phyloP scores from a whole-genome alignment of 2,797 vertebrate genomes.

The Nasua narica region DNA sequence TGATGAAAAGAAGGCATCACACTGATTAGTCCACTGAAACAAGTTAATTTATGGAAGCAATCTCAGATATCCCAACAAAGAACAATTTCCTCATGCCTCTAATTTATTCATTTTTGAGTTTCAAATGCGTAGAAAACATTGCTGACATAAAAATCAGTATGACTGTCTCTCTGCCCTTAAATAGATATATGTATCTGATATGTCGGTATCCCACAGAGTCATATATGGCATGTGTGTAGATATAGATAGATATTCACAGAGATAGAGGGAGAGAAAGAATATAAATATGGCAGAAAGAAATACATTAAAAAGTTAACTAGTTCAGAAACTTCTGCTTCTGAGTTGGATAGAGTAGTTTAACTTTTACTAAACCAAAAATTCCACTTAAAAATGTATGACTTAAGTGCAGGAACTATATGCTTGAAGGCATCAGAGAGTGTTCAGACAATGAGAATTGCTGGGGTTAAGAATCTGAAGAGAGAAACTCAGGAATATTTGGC shows the following conservation, averaged over 20 bases:
- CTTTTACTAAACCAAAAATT: not conserved
- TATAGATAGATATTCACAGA: not conserved
- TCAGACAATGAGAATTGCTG: not conserved
- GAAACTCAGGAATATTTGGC: not conserved
- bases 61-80: not conserved
- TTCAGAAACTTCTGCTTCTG: not conserved
- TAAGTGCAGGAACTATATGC: not conserved
- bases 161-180: not conserved
- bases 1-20: not conserved
- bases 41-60: not conserved
- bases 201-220: not conserved
- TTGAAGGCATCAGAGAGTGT: not conserved
- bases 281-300: not conserved
- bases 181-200: not conserved
- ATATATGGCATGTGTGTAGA: fast-evolving
- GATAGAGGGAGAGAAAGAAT: not conserved
- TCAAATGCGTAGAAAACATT: not conserved
- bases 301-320: not conserved
- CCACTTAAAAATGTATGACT: not conserved
- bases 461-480: not conserved
- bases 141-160: not conserved
- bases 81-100: not conserved
- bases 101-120: not conserved
- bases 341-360: not conserved
- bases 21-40: not conserved